Percentiles rank a stretch among this genome's conserved stretches.
phyloP scores from a whole-genome alignment of 2,888 invertebrate species.

The Psococerastis gibbosa region DNA sequence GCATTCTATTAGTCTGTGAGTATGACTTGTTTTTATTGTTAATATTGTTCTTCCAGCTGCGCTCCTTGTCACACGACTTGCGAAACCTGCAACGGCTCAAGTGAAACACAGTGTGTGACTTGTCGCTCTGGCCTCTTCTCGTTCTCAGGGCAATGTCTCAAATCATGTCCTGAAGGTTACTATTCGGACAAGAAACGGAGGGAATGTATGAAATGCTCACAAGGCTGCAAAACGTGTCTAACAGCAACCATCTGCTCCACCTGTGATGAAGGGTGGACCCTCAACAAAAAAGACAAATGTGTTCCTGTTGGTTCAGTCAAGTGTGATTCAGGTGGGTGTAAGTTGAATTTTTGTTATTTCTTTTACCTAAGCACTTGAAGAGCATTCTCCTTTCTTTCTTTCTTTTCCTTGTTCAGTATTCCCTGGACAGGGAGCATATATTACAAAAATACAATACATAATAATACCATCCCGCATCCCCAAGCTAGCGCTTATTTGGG shows the following conservation, averaged over 20 bases:
- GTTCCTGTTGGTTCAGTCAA: conserved; percentile 46
- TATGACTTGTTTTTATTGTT: no score
- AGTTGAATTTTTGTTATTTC: no score
- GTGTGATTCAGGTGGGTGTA: conserved; percentile 47
- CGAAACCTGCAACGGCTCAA: conserved; percentile 60
- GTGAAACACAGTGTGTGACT: conserved; percentile 59
- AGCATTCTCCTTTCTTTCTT: no score
- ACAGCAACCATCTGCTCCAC: conserved; percentile 50
- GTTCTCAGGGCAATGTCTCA: conserved; percentile 49
- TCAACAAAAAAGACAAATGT: conserved; percentile 58
- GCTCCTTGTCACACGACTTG: conserved; percentile 60
- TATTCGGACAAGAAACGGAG: conserved; percentile 59
- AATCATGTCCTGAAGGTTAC: conserved; percentile 48
- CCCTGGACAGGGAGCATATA: no score
- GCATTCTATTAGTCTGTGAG: no score
- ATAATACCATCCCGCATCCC: no score
- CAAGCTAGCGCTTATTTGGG: no score
- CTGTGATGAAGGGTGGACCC: conserved; percentile 53
- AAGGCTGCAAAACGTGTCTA: conserved; percentile 56
- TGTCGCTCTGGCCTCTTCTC: conserved; percentile 55
- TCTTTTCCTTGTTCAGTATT: no score
- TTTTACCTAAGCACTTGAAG: no score
- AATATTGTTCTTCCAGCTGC: conserved; percentile 33
- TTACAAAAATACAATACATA: no score
- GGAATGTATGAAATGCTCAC: conserved; percentile 61